Conservation (phyloP, 2,113 vertebrate genomes). For the Engraulis encrasicolus region DNA sequence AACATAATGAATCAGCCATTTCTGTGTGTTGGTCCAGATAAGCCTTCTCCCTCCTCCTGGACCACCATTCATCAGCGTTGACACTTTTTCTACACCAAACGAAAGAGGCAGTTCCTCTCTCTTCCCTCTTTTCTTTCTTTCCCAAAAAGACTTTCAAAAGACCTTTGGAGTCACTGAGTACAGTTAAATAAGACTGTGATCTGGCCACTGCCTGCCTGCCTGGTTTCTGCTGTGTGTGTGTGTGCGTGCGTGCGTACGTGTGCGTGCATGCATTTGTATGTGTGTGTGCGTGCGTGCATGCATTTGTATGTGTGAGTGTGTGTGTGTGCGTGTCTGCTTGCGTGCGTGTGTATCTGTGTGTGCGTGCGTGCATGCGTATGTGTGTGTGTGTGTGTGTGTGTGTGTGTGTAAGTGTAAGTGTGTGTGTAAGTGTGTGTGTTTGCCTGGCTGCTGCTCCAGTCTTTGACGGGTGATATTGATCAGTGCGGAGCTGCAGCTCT, state of each 20-base stretch:
- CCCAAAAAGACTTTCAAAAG: neutral
- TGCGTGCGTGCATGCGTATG: no score
- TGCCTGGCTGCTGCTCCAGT: conserved; percentile 29
- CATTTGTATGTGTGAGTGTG: no score
- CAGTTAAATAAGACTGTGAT: conserved; percentile 62
- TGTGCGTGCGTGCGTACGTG: no score
- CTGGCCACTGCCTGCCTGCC: conserved; percentile 29
- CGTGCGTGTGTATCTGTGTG: no score
- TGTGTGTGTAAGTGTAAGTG: no score
- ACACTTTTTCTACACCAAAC: neutral
- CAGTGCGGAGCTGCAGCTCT: neutral
- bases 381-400: no score
- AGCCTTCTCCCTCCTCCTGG: neutral
- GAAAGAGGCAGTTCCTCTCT: neutral
- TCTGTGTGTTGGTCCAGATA: neutral
- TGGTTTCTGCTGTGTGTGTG: conserved; percentile 20
- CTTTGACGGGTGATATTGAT: conserved; percentile 35
- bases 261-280: no score
- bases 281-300: no score
- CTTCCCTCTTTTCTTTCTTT: neutral
- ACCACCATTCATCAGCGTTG: neutral
- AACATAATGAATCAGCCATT: neutral
- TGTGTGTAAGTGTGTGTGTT: no score
- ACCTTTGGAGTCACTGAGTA: neutral
- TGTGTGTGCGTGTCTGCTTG: no score